Base-by-base conservation (phyloP, 2,797 vertebrate species). In the Staurois parvus region DNA sequence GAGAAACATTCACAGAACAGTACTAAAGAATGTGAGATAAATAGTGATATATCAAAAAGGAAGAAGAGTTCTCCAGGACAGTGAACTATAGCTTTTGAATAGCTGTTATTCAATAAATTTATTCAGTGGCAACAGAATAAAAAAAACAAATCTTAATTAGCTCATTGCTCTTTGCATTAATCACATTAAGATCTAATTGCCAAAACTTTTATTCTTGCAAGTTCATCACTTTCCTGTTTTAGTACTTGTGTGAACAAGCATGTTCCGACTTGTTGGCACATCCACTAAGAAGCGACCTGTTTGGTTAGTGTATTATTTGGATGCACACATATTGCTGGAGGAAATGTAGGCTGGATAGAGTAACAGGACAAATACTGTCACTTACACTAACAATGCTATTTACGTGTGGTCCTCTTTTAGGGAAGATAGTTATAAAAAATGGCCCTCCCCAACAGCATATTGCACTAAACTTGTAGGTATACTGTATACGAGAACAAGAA, bases 211-310 rank as follows among this genome's bases (percentile, higher is more conserved):
- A 64, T 59, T 48, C 21, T 72, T 86, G 75, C 74, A 78, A 73
- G 40, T 75, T 83, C 80, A 86, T 78, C 67, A 29, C 15, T 86
- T 78, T 81, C 24, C 40, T 72, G 24, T 45, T 64, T 73, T 72
- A 28, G 52, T 52, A 52, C 68, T 66, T 52, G 67, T 72, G 42
- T 24, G 13, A 34, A 48, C 24, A 78, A 52, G 32, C 45, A 69
- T 30, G 42, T 66, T 64, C 8, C 52, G 64, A 77, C 80, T 37
- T 72, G 74, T 78, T 83, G 59, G n/a, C n/a, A 24, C 69, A 69
- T 76, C 73, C 4, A 28, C 66, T 66, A 52, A 72, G 24, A 73
- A 68, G 32, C 30, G 52, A 59, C 56, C 62, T 86, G 79, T 68
- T 59, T 77, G 21, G 34, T 62, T 48, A 80, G 28, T 75, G 13